Evolutionary conservation across 2,797 vertebrate species (phyloP), one percentile per base, ranked within the genome.

Genomic region (Microhierax caerulescens): DNA sequence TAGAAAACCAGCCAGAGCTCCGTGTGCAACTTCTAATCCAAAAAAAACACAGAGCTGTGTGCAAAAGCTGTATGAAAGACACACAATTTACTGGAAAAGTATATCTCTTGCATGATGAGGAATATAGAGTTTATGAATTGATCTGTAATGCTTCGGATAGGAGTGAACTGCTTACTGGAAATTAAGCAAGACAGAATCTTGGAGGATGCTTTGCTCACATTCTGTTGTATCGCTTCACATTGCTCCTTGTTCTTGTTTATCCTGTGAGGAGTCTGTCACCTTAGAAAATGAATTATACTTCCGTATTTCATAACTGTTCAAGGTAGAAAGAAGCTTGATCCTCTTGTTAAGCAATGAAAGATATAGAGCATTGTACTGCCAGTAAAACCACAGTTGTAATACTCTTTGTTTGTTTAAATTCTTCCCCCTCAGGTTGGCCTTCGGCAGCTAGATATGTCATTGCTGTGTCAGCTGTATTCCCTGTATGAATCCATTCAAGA

Each of bases 401-500:
- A 56, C 94, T 53, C 24, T 22, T n/a, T 19, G 37, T 67, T 28
- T 85, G 47, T 70, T 83, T 78, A 50, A 47, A 51, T 65, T 74
- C 67, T 68, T 82, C 11, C 48, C 28, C 11, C 43, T 65, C 81
- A 99, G 99, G 99, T 99, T 97, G 99, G 99, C 23, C 97, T 99
- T 92, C 99, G 99, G 54, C 99, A 99, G 97, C 99, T 99, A 97
- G 99, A 99, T 98, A 99, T 99, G 99, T 99, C 99, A 2, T 92
- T 99, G 96, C 98, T 99, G 85, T 99, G 99, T 97, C 99, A 99
- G 97, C 99, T 99, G 36, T 99, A 99, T 98, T 99, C 99, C 19
- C 98, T 99, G 16, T 99, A 99, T 9, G 99, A 99, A 97, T 99
- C 99, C 10, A 99, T 99, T 97, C 99, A 99, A 98, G 99, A 99